phyloP scores from a whole-genome alignment of 1,140 invertebrate genomes.

The Sminthurinus signatus region DNA sequence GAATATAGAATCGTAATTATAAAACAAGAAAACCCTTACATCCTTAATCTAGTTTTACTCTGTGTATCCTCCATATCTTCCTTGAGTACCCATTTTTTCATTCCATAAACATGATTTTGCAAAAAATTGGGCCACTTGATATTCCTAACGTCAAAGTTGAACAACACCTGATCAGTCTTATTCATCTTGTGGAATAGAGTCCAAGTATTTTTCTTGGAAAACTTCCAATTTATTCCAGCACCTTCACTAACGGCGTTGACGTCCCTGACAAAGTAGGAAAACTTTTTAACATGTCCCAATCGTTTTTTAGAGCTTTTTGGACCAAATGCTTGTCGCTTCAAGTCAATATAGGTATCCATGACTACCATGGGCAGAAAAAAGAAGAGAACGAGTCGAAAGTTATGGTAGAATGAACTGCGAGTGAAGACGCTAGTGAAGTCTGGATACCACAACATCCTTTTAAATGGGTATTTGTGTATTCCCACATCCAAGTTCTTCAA shows the following conservation, averaged over 20 bases:
- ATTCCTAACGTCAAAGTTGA: conserved; percentile 55
- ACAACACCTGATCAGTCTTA: conserved; percentile 54
- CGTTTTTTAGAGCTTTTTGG: too few relatives aligned
- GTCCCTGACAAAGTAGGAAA: too few relatives aligned
- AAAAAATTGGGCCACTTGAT: conserved; percentile 64
- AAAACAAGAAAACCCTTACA: conserved; percentile 52
- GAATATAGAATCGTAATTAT: neutral
- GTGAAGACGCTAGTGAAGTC: neutral
- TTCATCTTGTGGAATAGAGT: neutral
- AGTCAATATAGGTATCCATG: neutral
- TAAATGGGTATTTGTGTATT: neutral
- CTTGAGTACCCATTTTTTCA: too few relatives aligned
- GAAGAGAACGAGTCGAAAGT: neutral
- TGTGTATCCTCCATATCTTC: too few relatives aligned
- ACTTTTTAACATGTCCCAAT: too few relatives aligned
- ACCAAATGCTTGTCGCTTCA: conserved; percentile 49
- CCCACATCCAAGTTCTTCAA: neutral
- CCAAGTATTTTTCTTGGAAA: conserved; percentile 47
- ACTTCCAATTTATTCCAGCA: neutral
- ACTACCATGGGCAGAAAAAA: neutral
- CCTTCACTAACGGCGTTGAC: conserved; percentile 48
- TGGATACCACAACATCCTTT: neutral
- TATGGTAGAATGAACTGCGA: neutral
- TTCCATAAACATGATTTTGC: conserved; percentile 66
- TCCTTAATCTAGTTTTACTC: conserved; percentile 71